These are phyloP conservation scores for Bostrychus sinensis DNA, from an alignment of 2,113 vertebrate genomes.

Conservation along the genomic window DNA sequence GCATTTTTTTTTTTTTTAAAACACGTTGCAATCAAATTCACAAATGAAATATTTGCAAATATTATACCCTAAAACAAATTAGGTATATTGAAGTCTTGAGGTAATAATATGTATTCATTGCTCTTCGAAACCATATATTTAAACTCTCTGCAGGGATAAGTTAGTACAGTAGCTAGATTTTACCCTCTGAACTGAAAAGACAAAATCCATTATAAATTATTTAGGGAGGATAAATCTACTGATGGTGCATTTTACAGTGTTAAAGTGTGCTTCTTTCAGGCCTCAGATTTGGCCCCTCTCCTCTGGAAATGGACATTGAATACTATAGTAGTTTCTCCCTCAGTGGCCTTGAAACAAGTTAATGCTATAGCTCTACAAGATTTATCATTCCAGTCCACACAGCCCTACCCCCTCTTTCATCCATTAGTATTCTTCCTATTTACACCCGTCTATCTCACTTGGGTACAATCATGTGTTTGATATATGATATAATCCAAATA, in stretches of 20 bases:
- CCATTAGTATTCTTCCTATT: slow-evolving; percentile 47
- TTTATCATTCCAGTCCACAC: slow-evolving; percentile 42
- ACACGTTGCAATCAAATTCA: too few species aligned
- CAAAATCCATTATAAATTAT: slow-evolving; percentile 57
- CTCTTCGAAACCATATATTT: slow-evolving; percentile 37
- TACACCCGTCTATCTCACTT: slow-evolving; percentile 20
- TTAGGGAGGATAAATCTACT: slow-evolving; percentile 44
- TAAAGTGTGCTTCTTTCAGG: slow-evolving; percentile 32
- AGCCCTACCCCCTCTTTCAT: slow-evolving; percentile 17
- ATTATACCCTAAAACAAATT: too few species aligned
- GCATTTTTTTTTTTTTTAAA: too few species aligned
- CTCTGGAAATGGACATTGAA: slow-evolving; percentile 38
- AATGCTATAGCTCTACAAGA: slow-evolving; percentile 41
- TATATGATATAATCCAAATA: slow-evolving; percentile 21
- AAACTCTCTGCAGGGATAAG: slow-evolving; percentile 34
- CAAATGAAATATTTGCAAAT: too few species aligned
- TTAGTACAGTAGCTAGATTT: slow-evolving; percentile 43
- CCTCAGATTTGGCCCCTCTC: slow-evolving; percentile 19
- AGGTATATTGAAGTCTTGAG: too few species aligned
- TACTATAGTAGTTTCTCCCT: slow-evolving; percentile 34
- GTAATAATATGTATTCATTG: too few species aligned
- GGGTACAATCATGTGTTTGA: slow-evolving; percentile 27
- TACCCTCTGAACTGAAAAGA: slow-evolving; percentile 51
- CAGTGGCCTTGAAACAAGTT: slow-evolving; percentile 44
- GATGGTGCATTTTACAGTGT: slow-evolving; percentile 47